Base-by-base conservation (phyloP, 2,797 vertebrate species). In the Valencia hispanica region DNA sequence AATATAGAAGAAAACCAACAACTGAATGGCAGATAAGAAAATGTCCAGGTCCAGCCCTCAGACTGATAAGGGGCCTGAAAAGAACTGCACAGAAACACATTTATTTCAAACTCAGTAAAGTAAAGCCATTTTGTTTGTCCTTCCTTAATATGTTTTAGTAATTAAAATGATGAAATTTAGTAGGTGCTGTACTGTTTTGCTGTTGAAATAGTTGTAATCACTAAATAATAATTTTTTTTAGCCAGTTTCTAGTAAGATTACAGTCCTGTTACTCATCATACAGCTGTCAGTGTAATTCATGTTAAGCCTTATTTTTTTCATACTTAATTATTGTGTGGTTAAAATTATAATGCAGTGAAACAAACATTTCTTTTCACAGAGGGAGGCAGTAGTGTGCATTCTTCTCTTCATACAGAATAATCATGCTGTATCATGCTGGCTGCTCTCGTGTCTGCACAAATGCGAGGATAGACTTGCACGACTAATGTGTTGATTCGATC, bases 401-500 rank as follows among this genome's bases (percentile, higher is more conserved):
- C 45, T 36, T 53, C 30, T n/a, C 30, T 22, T 6, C 48, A 70
- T 4, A 25, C 20, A n/a, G 11, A 55, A 39, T 12, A 36, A 51
- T 20, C n/a, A n/a, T 22, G 61, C 39, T 18, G 30, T 22, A 25
- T 36, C 47, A 22, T 12, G 48, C 4, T 36, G 51, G 41, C 53
- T 55, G 51, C 27, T 68, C 17, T 51, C 53, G 30, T 22, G 18
- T 47, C 6, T 47, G 61, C 71, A 50, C 66, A 45, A 6, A 43
- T 32, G 50, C 51, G 45, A 17, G 15, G 2, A 63, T 69, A 32
- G 20, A 70, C 9, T 53, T 34, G 3, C 68, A 70, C 39, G 36
- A 18, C 61, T 74, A 53, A 57, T 85, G 72, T 61, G 68, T 45
- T 82, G 55, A 20, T 47, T 75, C 18, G 59, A 78, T 68, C 51